phyloP scores from a whole-genome alignment of 2,888 invertebrate genomes.

The Aromia moschata region DNA sequence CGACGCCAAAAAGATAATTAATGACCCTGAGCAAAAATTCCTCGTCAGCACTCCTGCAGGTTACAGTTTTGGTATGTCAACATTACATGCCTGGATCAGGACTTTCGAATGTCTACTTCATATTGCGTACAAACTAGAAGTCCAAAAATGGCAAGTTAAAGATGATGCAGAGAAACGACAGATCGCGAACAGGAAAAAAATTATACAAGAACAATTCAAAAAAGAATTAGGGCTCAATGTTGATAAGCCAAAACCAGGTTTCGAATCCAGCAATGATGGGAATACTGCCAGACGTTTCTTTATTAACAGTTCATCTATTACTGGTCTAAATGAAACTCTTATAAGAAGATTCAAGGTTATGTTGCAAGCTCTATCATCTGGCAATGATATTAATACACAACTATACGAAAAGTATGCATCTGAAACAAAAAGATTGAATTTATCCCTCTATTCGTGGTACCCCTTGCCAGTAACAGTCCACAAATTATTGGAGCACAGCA shows the following conservation, averaged over 20 bases:
- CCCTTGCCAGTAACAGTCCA: not conserved
- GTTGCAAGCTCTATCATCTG: not conserved
- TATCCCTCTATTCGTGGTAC: not conserved
- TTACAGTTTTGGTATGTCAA: slow-evolving; percentile 2
- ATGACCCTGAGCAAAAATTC: not conserved
- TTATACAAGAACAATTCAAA: not conserved
- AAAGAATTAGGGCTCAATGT: not conserved
- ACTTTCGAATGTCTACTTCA: slow-evolving; percentile 23
- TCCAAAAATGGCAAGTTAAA: not conserved
- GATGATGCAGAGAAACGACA: not conserved
- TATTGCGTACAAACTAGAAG: slow-evolving; percentile 1
- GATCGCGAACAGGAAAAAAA: not conserved
- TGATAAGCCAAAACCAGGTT: not conserved
- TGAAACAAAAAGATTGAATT: not conserved
- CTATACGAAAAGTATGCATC: not conserved
- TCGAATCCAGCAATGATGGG: not conserved
- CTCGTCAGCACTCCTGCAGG: not conserved
- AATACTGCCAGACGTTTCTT: slow-evolving; percentile 2
- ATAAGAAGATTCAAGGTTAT: not conserved
- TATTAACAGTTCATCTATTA: not conserved
- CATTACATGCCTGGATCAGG: slow-evolving; percentile 38
- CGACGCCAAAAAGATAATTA: not conserved
- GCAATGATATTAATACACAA: not conserved
- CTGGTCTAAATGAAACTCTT: not conserved
- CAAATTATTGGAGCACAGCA: not conserved